A percentile compares a stretch with the other conserved stretches of the same genome.
phyloP scores from a whole-genome alignment of 2,113 vertebrate genomes.

The Lepus americanus region DNA sequence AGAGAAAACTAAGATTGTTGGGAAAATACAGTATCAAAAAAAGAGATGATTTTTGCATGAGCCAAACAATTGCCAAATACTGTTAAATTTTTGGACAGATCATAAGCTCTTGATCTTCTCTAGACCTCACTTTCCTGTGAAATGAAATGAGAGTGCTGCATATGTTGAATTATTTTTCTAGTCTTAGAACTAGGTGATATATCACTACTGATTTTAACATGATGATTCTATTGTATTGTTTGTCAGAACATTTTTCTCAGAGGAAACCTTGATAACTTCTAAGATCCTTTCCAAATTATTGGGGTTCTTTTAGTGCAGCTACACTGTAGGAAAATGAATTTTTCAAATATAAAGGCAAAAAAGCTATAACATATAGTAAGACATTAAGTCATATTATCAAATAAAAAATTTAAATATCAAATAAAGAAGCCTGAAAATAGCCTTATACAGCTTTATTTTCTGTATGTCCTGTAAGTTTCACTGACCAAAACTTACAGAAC shows the following conservation, averaged over 20 bases:
- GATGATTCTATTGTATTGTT: not conserved
- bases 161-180: not conserved
- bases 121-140: not conserved
- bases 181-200: constrained; percentile 6
- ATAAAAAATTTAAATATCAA: not conserved
- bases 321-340: not conserved
- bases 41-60: not conserved
- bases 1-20: not conserved
- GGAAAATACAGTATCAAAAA: not conserved
- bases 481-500: constrained; percentile 10
- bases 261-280: not conserved
- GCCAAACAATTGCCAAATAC: not conserved
- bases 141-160: not conserved
- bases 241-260: not conserved
- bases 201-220: not conserved
- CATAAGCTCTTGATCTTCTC: not conserved
- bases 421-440: not conserved
- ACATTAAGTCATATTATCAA: constrained; percentile 6
- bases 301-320: not conserved
- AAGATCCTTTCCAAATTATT: not conserved
- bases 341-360: not conserved
- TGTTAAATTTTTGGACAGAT: not conserved
- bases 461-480: not conserved
- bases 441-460: not conserved
- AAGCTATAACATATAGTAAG: not conserved